phyloP scores from a whole-genome alignment of 2,888 invertebrate genomes.

The Leptinotarsa peninsularis region DNA sequence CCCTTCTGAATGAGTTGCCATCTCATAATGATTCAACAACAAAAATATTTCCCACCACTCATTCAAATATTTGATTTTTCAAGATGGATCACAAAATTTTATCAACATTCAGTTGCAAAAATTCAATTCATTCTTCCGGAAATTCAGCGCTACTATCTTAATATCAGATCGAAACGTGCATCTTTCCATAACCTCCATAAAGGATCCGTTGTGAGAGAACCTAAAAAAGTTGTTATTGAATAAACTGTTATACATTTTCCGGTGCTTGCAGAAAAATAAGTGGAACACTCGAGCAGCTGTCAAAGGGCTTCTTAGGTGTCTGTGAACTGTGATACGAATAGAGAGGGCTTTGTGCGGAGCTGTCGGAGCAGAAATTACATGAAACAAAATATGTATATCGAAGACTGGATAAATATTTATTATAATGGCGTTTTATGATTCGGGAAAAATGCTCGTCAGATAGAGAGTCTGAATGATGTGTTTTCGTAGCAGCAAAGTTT shows the following conservation, averaged over 20 bases:
- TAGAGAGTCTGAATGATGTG: too few relatives aligned
- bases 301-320: slow-evolving; percentile 11
- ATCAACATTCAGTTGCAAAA: too few relatives aligned
- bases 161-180: neutral
- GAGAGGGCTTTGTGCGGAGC: slow-evolving; percentile 4
- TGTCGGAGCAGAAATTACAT: slow-evolving; percentile 1
- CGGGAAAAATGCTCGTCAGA: neutral
- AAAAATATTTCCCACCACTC: too few relatives aligned
- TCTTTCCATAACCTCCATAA: neutral
- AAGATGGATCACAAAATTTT: too few relatives aligned
- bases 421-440: neutral
- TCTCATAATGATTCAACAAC: too few relatives aligned
- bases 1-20: too few relatives aligned
- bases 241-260: slow-evolving; percentile 15
- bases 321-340: slow-evolving; percentile 17
- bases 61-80: too few relatives aligned
- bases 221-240: slow-evolving; percentile 3
- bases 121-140: neutral
- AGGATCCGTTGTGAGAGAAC: neutral
- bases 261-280: slow-evolving; percentile 18
- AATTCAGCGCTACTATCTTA: neutral
- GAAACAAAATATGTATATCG: slow-evolving; percentile 14
- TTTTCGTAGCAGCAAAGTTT: too few relatives aligned
- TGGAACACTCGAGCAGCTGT: slow-evolving; percentile 18
- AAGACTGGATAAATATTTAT: slow-evolving; percentile 7